Evolutionary conservation across 2,113 vertebrate genomes (phyloP).

Genomic region (Mohoua ochrocephala): DNA sequence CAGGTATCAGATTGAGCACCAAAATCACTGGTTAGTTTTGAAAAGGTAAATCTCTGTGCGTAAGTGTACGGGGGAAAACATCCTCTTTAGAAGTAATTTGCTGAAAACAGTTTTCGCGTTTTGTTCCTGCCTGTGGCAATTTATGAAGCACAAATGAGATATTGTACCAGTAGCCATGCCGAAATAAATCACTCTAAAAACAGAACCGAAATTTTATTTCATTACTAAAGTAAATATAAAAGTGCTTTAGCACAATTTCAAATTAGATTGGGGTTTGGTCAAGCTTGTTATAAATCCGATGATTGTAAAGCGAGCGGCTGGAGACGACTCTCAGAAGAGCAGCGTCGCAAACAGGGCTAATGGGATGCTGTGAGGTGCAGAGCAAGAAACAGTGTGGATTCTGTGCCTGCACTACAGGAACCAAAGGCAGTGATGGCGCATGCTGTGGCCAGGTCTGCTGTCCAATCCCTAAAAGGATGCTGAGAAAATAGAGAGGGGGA

Average conservation of each 20-base stretch:
- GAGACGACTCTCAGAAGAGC: slow-evolving; percentile 21
- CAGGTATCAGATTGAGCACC: not conserved
- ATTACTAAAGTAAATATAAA: slow-evolving; percentile 63
- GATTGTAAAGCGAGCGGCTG: slow-evolving; percentile 15
- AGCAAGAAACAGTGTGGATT: not conserved
- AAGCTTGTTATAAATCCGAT: slow-evolving; percentile 56
- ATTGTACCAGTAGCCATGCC: not conserved
- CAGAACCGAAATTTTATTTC: slow-evolving; percentile 60
- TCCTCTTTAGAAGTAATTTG: slow-evolving; percentile 46
- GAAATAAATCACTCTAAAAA: slow-evolving; percentile 60
- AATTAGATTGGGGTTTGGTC: slow-evolving; percentile 64
- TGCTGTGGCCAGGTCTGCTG: not conserved
- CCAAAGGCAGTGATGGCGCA: not conserved
- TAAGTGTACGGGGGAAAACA: not conserved
- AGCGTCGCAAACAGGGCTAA: not conserved
- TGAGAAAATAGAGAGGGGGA: not conserved
- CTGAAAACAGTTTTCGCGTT: slow-evolving; percentile 26
- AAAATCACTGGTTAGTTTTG: not conserved
- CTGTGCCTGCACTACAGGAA: not conserved
- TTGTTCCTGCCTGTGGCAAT: slow-evolving; percentile 42
- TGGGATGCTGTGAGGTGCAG: not conserved
- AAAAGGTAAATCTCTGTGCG: not conserved
- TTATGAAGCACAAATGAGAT: slow-evolving; percentile 62
- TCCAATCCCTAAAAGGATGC: not conserved
- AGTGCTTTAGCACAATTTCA: slow-evolving; percentile 54